Evolutionary conservation across 2,113 vertebrate species (phyloP).

Genomic region (Xerus inauris): DNA sequence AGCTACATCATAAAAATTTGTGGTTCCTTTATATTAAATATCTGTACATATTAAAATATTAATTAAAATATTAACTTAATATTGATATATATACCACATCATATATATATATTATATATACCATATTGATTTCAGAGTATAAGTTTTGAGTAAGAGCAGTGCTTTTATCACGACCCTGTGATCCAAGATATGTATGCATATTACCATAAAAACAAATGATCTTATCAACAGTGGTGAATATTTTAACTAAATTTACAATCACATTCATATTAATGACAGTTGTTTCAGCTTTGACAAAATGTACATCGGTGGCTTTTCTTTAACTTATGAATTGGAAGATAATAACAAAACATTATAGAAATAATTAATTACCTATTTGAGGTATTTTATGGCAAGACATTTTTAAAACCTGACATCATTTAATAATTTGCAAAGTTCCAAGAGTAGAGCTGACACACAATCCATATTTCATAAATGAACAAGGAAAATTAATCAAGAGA

Average conservation of each 20-base stretch:
- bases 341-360: background rate
- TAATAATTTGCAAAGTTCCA: background rate
- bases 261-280: background rate
- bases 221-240: background rate
- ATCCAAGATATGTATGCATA: background rate
- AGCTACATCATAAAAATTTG: background rate
- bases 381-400: background rate
- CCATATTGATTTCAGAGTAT: background rate
- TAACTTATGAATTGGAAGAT: constrained; percentile 3
- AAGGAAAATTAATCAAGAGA: background rate
- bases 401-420: background rate
- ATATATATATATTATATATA: too few relatives aligned
- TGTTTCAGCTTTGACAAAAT: background rate
- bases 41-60: background rate
- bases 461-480: background rate
- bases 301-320: background rate
- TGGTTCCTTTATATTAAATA: background rate
- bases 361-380: constrained; percentile 20
- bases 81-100: too few relatives aligned
- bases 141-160: constrained; percentile 2
- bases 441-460: background rate
- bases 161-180: background rate
- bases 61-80: too few relatives aligned
- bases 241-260: background rate
- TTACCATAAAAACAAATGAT: background rate